Evolutionary conservation across 2,888 invertebrate genomes (phyloP).

Genomic region (Eupithecia inturbata): DNA sequence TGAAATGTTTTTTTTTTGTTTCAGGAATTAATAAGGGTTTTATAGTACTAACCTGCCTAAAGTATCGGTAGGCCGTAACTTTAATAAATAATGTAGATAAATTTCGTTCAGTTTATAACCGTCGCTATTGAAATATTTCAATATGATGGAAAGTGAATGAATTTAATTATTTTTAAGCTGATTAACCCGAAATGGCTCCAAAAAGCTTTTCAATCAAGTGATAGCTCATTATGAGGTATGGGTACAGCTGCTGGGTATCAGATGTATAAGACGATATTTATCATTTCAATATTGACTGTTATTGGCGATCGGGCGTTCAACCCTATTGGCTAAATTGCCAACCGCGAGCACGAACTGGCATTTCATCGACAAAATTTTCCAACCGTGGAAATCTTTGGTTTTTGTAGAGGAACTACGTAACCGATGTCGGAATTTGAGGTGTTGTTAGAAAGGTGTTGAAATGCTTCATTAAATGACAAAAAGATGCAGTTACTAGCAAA

Average conservation of each 20-base stretch:
- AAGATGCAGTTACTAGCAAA: too few relatives aligned
- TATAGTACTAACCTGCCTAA: neutral
- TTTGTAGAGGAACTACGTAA: too few relatives aligned
- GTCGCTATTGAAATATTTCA: constrained; percentile 18
- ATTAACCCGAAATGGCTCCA: constrained; percentile 18
- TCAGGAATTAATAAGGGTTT: neutral
- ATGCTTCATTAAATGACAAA: too few relatives aligned
- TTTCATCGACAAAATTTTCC: too few relatives aligned
- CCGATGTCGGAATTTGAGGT: too few relatives aligned
- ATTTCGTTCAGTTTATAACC: neutral
- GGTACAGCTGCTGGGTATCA: neutral
- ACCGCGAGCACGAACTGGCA: too few relatives aligned
- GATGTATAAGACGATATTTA: neutral
- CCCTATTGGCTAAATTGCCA: neutral
- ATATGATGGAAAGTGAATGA: constrained; percentile 10
- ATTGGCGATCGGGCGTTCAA: neutral
- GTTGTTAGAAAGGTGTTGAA: too few relatives aligned
- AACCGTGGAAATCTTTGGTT: too few relatives aligned
- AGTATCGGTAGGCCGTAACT: neutral
- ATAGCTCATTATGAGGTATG: neutral
- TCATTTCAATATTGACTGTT: neutral
- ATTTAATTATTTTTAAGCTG: constrained; percentile 22
- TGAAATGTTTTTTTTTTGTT: neutral
- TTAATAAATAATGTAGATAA: neutral
- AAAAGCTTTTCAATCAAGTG: constrained; percentile 25